Percentiles rank a stretch among this genome's conserved stretches.
phyloP scores from a whole-genome alignment of 1,140 invertebrate genomes.

The Lepidurus couesii region DNA sequence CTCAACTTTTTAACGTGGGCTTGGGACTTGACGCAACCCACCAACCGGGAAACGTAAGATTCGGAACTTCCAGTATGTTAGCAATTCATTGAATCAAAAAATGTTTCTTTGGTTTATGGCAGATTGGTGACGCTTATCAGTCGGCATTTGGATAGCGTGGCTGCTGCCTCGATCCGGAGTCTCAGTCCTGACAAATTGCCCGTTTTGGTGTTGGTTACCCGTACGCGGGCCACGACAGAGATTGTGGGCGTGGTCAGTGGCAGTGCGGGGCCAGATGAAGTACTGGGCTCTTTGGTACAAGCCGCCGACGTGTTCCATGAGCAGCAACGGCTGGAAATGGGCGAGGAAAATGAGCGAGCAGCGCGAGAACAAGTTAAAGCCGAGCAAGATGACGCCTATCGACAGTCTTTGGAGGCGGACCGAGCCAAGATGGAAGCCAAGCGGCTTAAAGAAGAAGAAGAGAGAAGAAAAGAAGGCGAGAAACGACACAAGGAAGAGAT shows the following conservation, averaged over 20 bases:
- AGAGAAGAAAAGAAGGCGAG: constrained; percentile 61
- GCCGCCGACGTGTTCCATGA: constrained; percentile 73
- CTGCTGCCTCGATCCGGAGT: constrained; percentile 64
- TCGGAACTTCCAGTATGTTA: constrained; percentile 3
- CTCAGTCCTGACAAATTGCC: constrained; percentile 80
- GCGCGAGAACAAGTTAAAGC: constrained; percentile 80
- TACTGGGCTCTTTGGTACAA: constrained; percentile 77
- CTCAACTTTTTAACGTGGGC: constrained; percentile 88
- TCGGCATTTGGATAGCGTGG: constrained; percentile 58
- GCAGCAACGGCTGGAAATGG: constrained; percentile 71
- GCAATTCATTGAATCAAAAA: constrained; percentile 29
- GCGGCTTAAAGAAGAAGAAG: constrained; percentile 65
- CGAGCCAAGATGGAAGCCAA: constrained; percentile 62
- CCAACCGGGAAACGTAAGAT: constrained; percentile 70
- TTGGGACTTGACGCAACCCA: constrained; percentile 86
- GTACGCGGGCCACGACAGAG: constrained; percentile 77
- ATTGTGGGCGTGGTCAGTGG: constrained; percentile 80
- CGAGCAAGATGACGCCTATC: constrained; percentile 90
- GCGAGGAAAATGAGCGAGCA: constrained; percentile 78
- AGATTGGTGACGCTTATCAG: constrained; percentile 63
- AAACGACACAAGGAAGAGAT: constrained; percentile 58
- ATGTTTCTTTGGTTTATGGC: constrained; percentile 37
- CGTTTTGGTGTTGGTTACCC: constrained; percentile 78
- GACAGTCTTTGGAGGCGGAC: constrained; percentile 80
- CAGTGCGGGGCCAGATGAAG: constrained; percentile 78